Evolutionary conservation across 2,797 vertebrate species (phyloP).

Genomic region (Spondyliosoma cantharus): DNA sequence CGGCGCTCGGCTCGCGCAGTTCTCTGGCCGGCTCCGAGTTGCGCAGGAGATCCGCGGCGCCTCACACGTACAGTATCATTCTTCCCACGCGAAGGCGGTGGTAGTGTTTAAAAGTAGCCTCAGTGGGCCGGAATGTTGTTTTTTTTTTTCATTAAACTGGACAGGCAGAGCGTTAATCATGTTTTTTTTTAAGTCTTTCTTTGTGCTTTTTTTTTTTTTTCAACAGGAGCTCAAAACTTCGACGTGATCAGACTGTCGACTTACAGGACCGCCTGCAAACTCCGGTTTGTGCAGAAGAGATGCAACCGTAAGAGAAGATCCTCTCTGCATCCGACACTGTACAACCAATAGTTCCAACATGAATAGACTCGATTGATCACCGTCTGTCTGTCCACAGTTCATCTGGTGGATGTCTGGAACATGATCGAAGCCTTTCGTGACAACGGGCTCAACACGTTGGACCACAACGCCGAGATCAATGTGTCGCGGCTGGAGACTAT

Average conservation of each 20-base stretch:
- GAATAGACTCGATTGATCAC: constrained; percentile 27
- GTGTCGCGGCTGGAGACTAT: constrained; percentile 97
- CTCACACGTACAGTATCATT: constrained; percentile 35
- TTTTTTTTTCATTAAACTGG: constrained; percentile 6
- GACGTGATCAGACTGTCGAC: constrained; percentile 98
- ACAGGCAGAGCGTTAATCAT: not conserved
- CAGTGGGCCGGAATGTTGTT: constrained; percentile 14
- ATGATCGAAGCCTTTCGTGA: constrained; percentile 99
- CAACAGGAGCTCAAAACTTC: constrained; percentile 96
- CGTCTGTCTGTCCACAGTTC: constrained; percentile 82
- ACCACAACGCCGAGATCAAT: constrained; percentile 92
- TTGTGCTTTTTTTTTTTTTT: constrained; percentile 16
- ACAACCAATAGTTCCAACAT: constrained; percentile 7
- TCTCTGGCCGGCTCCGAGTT: constrained; percentile 36
- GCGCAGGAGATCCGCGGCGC: constrained; percentile 44
- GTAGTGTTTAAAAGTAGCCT: constrained; percentile 27
- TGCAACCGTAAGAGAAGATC: constrained; percentile 91
- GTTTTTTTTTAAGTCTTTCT: not conserved
- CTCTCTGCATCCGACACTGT: not conserved
- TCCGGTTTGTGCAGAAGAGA: constrained; percentile 96
- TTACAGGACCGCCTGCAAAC: constrained; percentile 96
- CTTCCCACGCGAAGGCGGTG: constrained; percentile 47
- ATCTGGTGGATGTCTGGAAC: constrained; percentile 99
- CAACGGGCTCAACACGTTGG: constrained; percentile 97
- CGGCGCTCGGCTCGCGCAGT: constrained; percentile 9